phyloP scores from a whole-genome alignment of 64 coral and sea anemone species.

The Cladopsammia gracilis region DNA sequence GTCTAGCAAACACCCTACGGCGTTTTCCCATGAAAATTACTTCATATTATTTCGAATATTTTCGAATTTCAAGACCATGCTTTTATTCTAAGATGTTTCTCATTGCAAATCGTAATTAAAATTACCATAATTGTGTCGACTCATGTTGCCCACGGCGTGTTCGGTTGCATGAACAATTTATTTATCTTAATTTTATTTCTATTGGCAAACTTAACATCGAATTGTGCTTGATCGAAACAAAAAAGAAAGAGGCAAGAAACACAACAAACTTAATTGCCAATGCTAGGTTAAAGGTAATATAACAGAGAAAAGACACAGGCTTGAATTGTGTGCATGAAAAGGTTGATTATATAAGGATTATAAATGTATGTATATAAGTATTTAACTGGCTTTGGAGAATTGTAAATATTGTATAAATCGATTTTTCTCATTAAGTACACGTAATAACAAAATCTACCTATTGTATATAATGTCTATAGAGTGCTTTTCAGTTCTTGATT shows the following conservation, averaged over 20 bases:
- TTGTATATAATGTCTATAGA: not conserved
- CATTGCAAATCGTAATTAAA: slow-evolving; percentile 25
- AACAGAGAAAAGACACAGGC: not conserved
- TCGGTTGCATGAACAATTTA: not conserved
- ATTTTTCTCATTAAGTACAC: not conserved
- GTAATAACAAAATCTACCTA: not conserved
- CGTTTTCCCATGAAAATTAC: not conserved
- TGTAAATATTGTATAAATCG: slow-evolving; percentile 40
- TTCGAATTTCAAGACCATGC: not conserved
- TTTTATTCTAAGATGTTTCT: not conserved
- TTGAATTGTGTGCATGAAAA: not conserved
- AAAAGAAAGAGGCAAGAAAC: not conserved
- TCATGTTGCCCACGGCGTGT: not conserved
- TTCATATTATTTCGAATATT: not conserved
- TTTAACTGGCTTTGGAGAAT: not conserved
- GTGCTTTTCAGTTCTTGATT: not conserved
- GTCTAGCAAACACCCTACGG: not conserved
- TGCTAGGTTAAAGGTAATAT: not conserved
- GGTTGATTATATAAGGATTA: slow-evolving; percentile 2
- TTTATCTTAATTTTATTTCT: not conserved
- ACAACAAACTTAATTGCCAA: not conserved
- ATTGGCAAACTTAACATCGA: not conserved
- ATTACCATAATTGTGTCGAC: not conserved
- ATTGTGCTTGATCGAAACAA: not conserved
- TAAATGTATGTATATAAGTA: not conserved